Base-by-base conservation (phyloP, 1,140 invertebrate genomes). In the Goniozus legneri region DNA sequence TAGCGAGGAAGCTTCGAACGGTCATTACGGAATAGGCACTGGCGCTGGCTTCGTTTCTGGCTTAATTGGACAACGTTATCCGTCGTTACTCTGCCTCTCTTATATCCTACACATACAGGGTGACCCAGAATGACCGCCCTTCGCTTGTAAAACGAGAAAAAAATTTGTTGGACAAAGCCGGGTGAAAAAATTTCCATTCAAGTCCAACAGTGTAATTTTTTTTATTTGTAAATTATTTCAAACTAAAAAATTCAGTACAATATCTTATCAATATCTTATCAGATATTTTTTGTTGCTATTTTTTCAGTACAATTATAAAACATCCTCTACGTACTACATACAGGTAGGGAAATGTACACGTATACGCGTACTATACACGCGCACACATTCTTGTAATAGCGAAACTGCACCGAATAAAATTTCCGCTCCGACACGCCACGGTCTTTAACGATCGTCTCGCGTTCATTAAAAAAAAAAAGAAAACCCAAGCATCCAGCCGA, bases 41-140 rank as follows among this genome's bases (percentile, higher is more conserved):
- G n/a, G 38, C 44, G 44, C 41, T 44, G 39, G 50, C 62, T 53
- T 45, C 51, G 55, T 62, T 62, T 32, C 36, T 20, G 37, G 40
- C 45, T 57, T 62, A 64, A 64, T 62, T 60, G 61, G 50, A 60
- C 35, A 58, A 52, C 47, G 37, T 38, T 32, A 50, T 52, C 19
- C 44, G 33, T 53, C 57, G 53, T 59, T 60, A 60, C 53, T 46
- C 46, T 47, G 19, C 36, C 15, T 24, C 12, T 47, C 14, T 44
- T 18, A 35, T 22, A n/a, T 27, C 21, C 10, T 7, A 7, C 33
- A n/a, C n/a, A n/a, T n/a, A n/a, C n/a, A n/a, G n/a, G n/a, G n/a
- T n/a, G n/a, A n/a, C n/a, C n/a, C n/a, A n/a, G n/a, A n/a, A n/a
- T n/a, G n/a, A n/a, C n/a, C n/a, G n/a, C n/a, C n/a, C n/a, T n/a